Percentiles rank a stretch among this genome's conserved stretches.
Conservation (phyloP, 2,888 invertebrate species). For the Diachrysia chrysitis region DNA sequence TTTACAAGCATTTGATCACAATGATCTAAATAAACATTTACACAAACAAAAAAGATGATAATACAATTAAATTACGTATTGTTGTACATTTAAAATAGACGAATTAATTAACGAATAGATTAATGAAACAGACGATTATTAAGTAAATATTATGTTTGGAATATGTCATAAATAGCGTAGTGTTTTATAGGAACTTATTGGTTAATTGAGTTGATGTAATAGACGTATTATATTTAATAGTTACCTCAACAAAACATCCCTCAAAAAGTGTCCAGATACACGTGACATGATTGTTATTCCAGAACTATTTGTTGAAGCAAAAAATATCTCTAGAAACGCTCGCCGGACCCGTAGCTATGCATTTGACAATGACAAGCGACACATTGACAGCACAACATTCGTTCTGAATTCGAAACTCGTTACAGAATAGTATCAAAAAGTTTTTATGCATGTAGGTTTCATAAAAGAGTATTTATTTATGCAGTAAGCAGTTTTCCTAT, state of each 20-base stretch:
- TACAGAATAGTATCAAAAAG: slow-evolving; percentile 21
- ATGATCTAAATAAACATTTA: too few relatives aligned
- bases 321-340: slow-evolving; percentile 31
- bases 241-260: slow-evolving; percentile 47
- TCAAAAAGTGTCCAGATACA: slow-evolving; percentile 32
- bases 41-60: too few relatives aligned
- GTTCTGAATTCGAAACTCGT: slow-evolving; percentile 56
- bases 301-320: slow-evolving; percentile 28
- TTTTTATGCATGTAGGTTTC: slow-evolving; percentile 19
- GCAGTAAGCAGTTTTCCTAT: neutral
- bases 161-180: too few relatives aligned
- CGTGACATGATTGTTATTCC: slow-evolving; percentile 43
- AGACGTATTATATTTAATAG: too few relatives aligned
- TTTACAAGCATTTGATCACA: too few relatives aligned
- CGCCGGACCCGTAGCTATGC: slow-evolving; percentile 9
- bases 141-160: too few relatives aligned
- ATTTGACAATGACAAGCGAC: slow-evolving; percentile 44
- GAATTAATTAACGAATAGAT: too few relatives aligned
- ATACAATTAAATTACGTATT: too few relatives aligned
- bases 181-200: too few relatives aligned
- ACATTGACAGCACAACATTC: slow-evolving; percentile 36
- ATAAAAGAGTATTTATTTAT: neutral
- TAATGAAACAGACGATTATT: too few relatives aligned
- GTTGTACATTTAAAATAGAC: too few relatives aligned
- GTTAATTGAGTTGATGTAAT: too few relatives aligned